phyloP scores from a whole-genome alignment of 2,888 invertebrate species.

The Nudaria mundana region DNA sequence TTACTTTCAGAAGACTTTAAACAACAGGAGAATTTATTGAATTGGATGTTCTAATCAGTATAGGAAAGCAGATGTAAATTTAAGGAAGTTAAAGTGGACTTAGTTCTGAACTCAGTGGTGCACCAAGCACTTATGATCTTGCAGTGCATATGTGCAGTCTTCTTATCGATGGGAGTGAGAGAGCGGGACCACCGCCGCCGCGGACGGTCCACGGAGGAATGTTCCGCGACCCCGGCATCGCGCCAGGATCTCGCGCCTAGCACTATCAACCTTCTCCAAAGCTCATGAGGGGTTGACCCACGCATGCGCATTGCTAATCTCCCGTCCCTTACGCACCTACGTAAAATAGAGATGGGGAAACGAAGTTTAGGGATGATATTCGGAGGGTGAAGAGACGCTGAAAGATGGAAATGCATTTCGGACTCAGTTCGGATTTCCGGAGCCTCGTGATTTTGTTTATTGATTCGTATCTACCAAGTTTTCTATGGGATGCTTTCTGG shows the following conservation, averaged over 20 bases:
- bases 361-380: slow-evolving; percentile 71
- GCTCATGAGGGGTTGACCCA: slow-evolving; percentile 71
- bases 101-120: slow-evolving; percentile 37
- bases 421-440: slow-evolving; percentile 78
- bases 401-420: slow-evolving; percentile 80
- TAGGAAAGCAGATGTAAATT: slow-evolving; percentile 15
- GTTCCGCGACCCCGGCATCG: slow-evolving; percentile 64
- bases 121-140: slow-evolving; percentile 30
- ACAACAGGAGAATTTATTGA: slow-evolving; percentile 22
- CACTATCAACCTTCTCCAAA: slow-evolving; percentile 68
- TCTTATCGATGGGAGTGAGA: slow-evolving; percentile 60
- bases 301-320: slow-evolving; percentile 61
- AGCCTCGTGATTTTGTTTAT: slow-evolving; percentile 78
- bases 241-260: slow-evolving; percentile 67
- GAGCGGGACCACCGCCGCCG: slow-evolving; percentile 76
- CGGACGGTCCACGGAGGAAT: slow-evolving; percentile 77
- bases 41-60: slow-evolving; percentile 15
- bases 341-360: slow-evolving; percentile 46
- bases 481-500: slow-evolving; percentile 50
- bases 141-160: slow-evolving; percentile 36
- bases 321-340: slow-evolving; percentile 52
- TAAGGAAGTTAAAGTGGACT: slow-evolving; percentile 17
- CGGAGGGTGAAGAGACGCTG: slow-evolving; percentile 78
- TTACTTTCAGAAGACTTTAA: slow-evolving; percentile 24
- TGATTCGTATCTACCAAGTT: slow-evolving; percentile 67